Evolutionary conservation across 2,113 vertebrate genomes (phyloP).

Genomic region (Oryzias woworae): DNA sequence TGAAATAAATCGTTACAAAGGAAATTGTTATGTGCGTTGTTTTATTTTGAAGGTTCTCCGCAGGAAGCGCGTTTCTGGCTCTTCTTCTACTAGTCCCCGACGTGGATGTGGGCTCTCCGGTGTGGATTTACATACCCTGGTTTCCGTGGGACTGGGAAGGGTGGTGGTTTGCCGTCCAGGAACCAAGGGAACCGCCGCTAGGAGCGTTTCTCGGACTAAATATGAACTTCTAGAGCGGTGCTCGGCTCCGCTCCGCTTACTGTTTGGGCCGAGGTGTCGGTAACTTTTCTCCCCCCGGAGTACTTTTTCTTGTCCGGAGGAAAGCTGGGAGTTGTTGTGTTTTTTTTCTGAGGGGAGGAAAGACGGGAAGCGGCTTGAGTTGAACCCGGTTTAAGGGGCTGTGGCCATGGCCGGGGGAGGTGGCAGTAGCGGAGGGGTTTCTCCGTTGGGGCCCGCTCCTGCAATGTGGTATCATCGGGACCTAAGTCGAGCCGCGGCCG

Average conservation of each 20-base stretch:
- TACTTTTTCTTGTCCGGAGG: conserved; percentile 11
- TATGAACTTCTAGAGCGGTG: conserved; percentile 1
- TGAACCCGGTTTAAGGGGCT: conserved; percentile 61
- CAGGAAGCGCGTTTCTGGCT: not conserved
- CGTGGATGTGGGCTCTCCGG: conserved; percentile 36
- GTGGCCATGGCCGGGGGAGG: conserved; percentile 79
- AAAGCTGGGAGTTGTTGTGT: conserved; percentile 19
- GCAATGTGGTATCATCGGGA: conserved; percentile 93
- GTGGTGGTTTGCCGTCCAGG: conserved; percentile 60
- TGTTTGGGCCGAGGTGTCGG: too few species aligned
- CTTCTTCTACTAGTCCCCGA: conserved; percentile 6
- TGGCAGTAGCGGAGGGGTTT: conserved; percentile 53
- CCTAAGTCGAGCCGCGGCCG: conserved; percentile 91
- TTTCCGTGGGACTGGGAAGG: conserved; percentile 73
- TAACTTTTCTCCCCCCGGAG: too few species aligned
- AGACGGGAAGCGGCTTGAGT: conserved; percentile 48
- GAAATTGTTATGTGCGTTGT: fast-evolving
- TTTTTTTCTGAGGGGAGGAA: conserved; percentile 2
- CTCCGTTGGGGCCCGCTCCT: conserved; percentile 72
- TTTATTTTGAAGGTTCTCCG: conserved; percentile 26
- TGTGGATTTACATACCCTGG: conserved; percentile 70
- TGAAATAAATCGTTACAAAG: not conserved
- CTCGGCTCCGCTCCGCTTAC: not conserved
- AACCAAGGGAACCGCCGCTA: conserved; percentile 51
- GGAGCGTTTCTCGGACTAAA: conserved; percentile 19